Conservation (phyloP, 2,888 invertebrate species). For the Drosophila mayaguana region DNA sequence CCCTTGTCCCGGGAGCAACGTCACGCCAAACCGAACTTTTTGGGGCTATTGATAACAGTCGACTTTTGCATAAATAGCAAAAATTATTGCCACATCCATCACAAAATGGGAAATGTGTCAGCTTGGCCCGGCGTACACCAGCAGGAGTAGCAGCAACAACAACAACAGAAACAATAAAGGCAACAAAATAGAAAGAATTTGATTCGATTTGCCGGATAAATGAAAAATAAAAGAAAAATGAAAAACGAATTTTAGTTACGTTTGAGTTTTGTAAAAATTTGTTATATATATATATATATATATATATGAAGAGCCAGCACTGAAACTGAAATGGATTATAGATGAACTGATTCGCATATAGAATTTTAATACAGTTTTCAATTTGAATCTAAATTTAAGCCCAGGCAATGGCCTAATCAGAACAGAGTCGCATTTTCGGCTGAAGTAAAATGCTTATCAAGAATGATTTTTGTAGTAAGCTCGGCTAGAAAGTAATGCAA, state of each 20-base stretch:
- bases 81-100: conserved; percentile 81
- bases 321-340: not conserved
- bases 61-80: conserved; percentile 77
- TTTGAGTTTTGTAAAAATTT: conserved; percentile 7
- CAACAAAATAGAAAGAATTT: conserved; percentile 25
- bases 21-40: not conserved
- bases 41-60: conserved; percentile 61
- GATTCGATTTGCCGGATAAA: not conserved
- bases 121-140: conserved; percentile 54
- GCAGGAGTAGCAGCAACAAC: conserved; percentile 14
- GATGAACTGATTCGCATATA: conserved; percentile 1
- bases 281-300: not conserved
- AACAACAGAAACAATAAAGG: conserved; percentile 3
- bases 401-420: not conserved
- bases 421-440: no score
- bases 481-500: no score
- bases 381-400: not conserved
- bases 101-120: conserved; percentile 74
- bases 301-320: not conserved
- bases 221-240: conserved; percentile 10
- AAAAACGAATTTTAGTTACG: conserved; percentile 29
- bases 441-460: no score
- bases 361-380: conserved; percentile 1
- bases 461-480: no score
- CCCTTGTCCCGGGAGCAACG: conserved; percentile 3